Conservation (phyloP, 2,797 vertebrate species). For the Siniperca undulata region DNA sequence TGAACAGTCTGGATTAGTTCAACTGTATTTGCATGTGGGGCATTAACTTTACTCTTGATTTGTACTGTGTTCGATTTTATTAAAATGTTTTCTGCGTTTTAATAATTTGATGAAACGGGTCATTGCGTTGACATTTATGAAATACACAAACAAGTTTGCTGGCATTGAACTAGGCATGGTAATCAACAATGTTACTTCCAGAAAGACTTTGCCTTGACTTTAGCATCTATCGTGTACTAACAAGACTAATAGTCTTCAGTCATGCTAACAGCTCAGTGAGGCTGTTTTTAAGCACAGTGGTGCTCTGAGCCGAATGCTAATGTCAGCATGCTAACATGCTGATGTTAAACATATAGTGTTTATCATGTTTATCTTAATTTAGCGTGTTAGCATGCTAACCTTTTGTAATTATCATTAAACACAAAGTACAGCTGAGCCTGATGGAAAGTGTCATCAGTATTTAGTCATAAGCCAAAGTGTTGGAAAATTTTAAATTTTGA, state of each 20-base stretch:
- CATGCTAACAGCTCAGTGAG: background rate
- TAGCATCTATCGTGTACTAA: background rate
- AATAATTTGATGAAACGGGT: constrained; percentile 1
- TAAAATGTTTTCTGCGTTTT: constrained; percentile 72
- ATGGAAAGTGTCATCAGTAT: background rate
- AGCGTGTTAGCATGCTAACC: background rate
- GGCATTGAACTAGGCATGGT: background rate
- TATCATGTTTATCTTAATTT: background rate
- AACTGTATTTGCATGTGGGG: constrained; percentile 59
- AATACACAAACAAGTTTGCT: background rate
- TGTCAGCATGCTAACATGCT: background rate
- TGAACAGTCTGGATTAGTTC: constrained; percentile 35
- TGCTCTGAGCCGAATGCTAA: background rate
- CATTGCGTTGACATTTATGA: background rate
- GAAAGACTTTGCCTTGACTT: background rate
- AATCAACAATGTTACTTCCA: background rate
- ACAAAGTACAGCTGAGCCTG: background rate
- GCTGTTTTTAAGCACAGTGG: background rate
- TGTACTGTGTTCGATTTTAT: constrained; percentile 72
- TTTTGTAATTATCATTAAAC: background rate
- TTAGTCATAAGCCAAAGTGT: background rate
- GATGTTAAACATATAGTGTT: background rate
- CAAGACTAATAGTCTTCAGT: no score
- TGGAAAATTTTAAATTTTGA: background rate
- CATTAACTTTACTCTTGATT: constrained; percentile 50